Evolutionary conservation across 2,888 invertebrate species (phyloP).

Genomic region (Dolichopus griseipennis): DNA sequence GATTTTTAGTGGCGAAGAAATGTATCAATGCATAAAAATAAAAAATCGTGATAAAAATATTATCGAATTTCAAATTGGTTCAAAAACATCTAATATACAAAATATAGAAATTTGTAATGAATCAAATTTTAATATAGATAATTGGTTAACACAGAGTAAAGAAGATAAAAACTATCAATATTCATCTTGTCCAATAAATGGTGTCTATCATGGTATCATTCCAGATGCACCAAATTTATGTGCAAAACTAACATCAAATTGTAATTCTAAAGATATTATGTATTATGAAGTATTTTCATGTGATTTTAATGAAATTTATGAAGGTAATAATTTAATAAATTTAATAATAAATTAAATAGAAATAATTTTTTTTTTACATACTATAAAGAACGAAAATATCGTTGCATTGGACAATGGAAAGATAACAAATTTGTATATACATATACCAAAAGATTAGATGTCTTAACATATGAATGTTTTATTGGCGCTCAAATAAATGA

Average conservation of each 20-base stretch:
- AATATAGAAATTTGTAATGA: slow-evolving; percentile 36
- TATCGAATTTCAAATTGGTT: slow-evolving; percentile 24
- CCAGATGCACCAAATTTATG: slow-evolving; percentile 53
- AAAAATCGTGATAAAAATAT: slow-evolving; percentile 23
- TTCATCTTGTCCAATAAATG: slow-evolving; percentile 56
- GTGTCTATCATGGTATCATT: slow-evolving; percentile 55
- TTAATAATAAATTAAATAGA: neutral
- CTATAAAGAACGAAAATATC: slow-evolving; percentile 51
- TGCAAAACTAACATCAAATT: slow-evolving; percentile 57
- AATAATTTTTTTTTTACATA: slow-evolving; percentile 2
- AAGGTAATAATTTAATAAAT: slow-evolving; percentile 41
- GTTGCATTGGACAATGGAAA: slow-evolving; percentile 58
- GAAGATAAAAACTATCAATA: slow-evolving; percentile 26
- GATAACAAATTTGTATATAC: slow-evolving; percentile 54
- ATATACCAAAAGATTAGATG: slow-evolving; percentile 55
- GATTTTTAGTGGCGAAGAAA: slow-evolving; percentile 21
- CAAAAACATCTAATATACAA: slow-evolving; percentile 15
- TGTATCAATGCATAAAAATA: slow-evolving; percentile 23
- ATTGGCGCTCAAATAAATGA: slow-evolving; percentile 51
- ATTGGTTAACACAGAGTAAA: slow-evolving; percentile 57
- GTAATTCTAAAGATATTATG: slow-evolving; percentile 56
- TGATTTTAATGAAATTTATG: slow-evolving; percentile 50
- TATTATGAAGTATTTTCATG: slow-evolving; percentile 57
- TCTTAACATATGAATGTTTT: slow-evolving; percentile 55
- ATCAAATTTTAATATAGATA: slow-evolving; percentile 45